Conservation (phyloP, 2,797 vertebrate genomes). For the Cynodonichthys magdalenae region DNA sequence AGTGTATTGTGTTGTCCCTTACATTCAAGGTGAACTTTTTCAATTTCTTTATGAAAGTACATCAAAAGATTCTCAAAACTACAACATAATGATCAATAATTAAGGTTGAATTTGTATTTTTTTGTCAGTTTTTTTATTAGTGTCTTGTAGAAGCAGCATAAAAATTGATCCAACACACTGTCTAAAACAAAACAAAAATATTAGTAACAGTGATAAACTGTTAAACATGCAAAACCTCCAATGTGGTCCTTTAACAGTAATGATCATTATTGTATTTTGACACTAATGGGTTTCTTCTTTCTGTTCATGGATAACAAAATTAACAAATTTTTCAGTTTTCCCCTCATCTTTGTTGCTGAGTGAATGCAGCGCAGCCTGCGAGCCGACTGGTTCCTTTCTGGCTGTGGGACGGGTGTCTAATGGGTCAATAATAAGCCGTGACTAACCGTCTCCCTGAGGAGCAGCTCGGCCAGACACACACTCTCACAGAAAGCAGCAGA, state of each 20-base stretch:
- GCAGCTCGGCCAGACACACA: slow-evolving; percentile 81
- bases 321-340: slow-evolving; percentile 46
- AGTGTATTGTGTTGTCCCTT: too few relatives aligned
- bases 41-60: too few relatives aligned
- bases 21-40: too few relatives aligned
- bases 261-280: slow-evolving; percentile 7
- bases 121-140: too few relatives aligned
- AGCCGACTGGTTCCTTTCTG: slow-evolving; percentile 73
- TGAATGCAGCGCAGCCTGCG: slow-evolving; percentile 64
- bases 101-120: too few relatives aligned
- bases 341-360: slow-evolving; percentile 48
- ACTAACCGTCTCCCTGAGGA: slow-evolving; percentile 83
- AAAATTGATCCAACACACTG: too few relatives aligned
- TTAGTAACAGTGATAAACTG: too few relatives aligned
- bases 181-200: too few relatives aligned
- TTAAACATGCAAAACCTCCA: neutral
- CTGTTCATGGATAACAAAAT: slow-evolving; percentile 47
- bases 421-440: slow-evolving; percentile 84
- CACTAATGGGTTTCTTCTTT: slow-evolving; percentile 32
- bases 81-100: too few relatives aligned
- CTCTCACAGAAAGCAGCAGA: slow-evolving; percentile 76
- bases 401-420: slow-evolving; percentile 81
- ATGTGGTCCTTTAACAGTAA: too few relatives aligned
- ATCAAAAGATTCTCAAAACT: too few relatives aligned
- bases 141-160: too few relatives aligned